Conservation (phyloP, 2,888 invertebrate species). For the Lamellibrachia columna region DNA sequence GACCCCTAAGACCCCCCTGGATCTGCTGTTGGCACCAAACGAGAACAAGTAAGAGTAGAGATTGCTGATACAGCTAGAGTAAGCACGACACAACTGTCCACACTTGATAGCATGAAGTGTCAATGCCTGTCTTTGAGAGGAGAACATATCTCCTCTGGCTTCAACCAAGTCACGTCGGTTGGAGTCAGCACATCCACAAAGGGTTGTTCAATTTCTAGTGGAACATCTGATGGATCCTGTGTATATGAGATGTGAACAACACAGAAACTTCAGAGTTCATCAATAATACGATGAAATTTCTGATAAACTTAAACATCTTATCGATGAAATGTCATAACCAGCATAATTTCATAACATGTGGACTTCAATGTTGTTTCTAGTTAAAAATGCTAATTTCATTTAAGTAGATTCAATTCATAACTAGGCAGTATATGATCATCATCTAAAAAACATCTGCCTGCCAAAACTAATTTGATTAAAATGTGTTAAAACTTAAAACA, state of each 20-base stretch:
- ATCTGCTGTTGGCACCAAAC: too few relatives aligned
- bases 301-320: not conserved
- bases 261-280: not conserved
- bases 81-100: not conserved
- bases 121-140: not conserved
- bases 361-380: not conserved
- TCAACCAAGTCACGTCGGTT: not conserved
- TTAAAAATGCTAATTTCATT: not conserved
- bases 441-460: too few relatives aligned
- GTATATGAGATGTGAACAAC: not conserved
- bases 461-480: too few relatives aligned
- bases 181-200: not conserved
- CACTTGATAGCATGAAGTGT: not conserved
- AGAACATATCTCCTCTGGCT: not conserved
- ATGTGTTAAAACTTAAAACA: too few relatives aligned
- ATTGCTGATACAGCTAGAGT: not conserved
- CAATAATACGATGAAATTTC: not conserved
- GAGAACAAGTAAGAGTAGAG: not conserved
- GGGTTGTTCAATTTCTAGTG: conserved; percentile 3
- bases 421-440: too few relatives aligned
- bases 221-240: not conserved
- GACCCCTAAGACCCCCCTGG: too few relatives aligned
- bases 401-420: not conserved
- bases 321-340: not conserved
- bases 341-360: not conserved